Base-by-base conservation (phyloP, 2,113 vertebrate species). In the Delphinus delphis region DNA sequence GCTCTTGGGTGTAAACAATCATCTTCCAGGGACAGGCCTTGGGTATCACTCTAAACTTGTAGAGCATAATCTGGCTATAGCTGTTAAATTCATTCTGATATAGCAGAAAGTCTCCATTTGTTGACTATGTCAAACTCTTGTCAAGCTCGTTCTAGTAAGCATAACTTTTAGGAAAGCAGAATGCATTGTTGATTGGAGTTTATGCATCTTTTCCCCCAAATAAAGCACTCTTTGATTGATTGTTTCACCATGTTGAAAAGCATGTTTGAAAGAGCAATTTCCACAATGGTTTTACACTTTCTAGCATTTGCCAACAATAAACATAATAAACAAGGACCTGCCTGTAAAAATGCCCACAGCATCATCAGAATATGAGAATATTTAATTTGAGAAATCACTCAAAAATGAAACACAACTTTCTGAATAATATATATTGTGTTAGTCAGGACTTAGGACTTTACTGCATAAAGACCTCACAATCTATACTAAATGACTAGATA, bases 1-100 rank as follows among this genome's bases (percentile, higher is more conserved):
- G 97, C 77, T 97, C 62, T 91, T 92, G 55, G 62, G 63, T 96
- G 80, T 94, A 82, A 97, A 97, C 90, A 96, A 63, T 71, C 85
- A 74, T 90, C 2, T 90, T 93, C 90, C 2, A 71, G 88, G 94
- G 97, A 86, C 86, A 95, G 33, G 38, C 68, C 60, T 85, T 95
- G 50, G 60, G 89, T 81, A 67, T 88, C 86, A 71, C 47, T 73
- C 88, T 67, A 25, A 33, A 44, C 18, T 65, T 80, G 36, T 50
- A 44, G 67, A 53, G 23, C 58, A 67, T 25, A n/a, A 79, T 84
- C 85, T 88, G 11, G 44, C 94, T 80, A 71, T 38, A 60, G 77
- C 8, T 76, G 80, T 96, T 62, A 89, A 38, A 63, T 90, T 77
- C 65, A 88, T 96, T 88, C 26, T 81, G 38, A 38, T 60, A 28